A percentile compares a stretch with the other conserved stretches of the same genome.
Conservation (phyloP, 2,113 vertebrate species). For the Pelobates fuscus region DNA sequence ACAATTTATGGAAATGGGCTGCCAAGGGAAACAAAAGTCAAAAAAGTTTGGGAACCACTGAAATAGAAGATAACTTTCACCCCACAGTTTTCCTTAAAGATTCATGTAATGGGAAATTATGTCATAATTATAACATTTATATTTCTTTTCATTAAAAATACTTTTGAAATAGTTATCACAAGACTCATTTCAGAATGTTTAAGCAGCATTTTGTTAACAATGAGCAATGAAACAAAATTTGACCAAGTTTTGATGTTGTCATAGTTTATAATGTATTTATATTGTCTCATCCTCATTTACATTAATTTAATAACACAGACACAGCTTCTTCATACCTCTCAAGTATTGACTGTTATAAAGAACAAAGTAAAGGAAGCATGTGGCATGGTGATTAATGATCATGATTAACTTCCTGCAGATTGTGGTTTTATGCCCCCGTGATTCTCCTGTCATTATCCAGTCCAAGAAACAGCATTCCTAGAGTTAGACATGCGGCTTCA, state of each 20-base stretch:
- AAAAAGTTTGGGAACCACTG: no score
- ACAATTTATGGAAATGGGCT: no score
- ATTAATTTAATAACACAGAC: constrained; percentile 59
- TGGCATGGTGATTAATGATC: constrained; percentile 77
- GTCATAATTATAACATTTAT: constrained; percentile 13
- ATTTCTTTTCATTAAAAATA: constrained; percentile 11
- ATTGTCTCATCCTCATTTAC: constrained; percentile 52
- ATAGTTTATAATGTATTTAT: constrained; percentile 13
- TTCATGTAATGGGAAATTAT: background rate
- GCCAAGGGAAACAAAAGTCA: no score
- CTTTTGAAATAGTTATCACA: constrained; percentile 22
- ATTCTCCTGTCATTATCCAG: constrained; percentile 74
- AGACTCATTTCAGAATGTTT: constrained; percentile 9
- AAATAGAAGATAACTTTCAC: no score
- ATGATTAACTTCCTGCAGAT: constrained; percentile 77
- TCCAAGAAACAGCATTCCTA: constrained; percentile 58
- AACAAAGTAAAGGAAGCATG: constrained; percentile 48
- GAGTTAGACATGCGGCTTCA: constrained; percentile 49
- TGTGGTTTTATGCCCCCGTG: constrained; percentile 74
- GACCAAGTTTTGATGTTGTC: constrained; percentile 8
- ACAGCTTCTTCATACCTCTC: constrained; percentile 52
- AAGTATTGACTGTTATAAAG: constrained; percentile 42
- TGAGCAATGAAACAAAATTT: background rate
- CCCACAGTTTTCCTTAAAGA: no score
- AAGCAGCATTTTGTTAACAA: background rate